Evolutionary conservation across 2,113 vertebrate genomes (phyloP), one percentile per base, ranked within the genome.

Genomic region (Anhinga rufa): DNA sequence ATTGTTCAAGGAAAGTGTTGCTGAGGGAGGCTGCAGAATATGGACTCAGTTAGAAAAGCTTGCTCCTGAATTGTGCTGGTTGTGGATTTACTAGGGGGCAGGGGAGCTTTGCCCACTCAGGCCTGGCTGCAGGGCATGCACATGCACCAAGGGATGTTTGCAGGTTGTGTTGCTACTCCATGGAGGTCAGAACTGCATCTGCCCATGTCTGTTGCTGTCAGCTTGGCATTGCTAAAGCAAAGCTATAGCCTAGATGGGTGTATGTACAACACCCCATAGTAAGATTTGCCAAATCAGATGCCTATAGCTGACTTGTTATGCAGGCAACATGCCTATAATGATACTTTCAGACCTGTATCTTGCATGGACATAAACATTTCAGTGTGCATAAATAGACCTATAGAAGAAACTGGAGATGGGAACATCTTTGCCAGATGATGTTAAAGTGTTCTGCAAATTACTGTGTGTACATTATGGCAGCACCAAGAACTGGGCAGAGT

Each of bases 201-300:
- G 4, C 17, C 12, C 3, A 0, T 1, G 0, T 31, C 38, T 82
- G 24, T 32, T 49, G 36, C 68, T 61, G 14, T 62, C 70, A 57
- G 25, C 36, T 42, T 21, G 34, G 75, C 92, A 64, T 14, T 74
- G 24, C 16, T 90, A 42, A 88, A 57, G 58, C 20, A 75, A 83
- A 90, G 46, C 32, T 74, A 12, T 68, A 60, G 48, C 60, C 55
- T 68, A 8, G 34, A 80, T 46, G 34, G 9, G 1, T 78, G 38
- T 51, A 83, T 17, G 17, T 75, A 28, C 36, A 70, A 32, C 62
- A 88, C 38, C 28, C 12, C 38, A 4, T 24, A 49, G 32, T n/a
- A 82, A 90, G 62, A 72, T 69, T 15, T 88, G 51, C 46, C 46
- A 60, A 34, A 74, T 75, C 29, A 75, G 17, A 55, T 55, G 48